These are phyloP conservation scores for Dicrostonyx torquatus DNA, from an alignment of 2,797 vertebrate species.

Conservation along the genomic window DNA sequence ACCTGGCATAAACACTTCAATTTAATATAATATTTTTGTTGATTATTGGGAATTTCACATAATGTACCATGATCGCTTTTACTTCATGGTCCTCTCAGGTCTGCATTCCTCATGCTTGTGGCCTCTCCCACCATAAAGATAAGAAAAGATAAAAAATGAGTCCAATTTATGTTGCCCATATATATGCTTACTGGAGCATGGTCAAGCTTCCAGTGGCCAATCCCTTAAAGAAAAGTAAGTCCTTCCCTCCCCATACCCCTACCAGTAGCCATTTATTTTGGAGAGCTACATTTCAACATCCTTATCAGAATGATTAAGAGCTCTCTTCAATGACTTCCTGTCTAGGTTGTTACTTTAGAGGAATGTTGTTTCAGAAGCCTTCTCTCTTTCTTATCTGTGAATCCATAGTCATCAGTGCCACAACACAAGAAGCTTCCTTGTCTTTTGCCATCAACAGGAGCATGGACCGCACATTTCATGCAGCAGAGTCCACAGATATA, in stretches of 20 bases:
- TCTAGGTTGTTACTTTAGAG: background rate
- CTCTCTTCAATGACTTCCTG: background rate
- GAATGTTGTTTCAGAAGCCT: background rate
- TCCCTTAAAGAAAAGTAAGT: background rate
- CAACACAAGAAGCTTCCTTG: background rate
- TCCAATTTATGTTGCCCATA: background rate
- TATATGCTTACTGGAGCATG: background rate
- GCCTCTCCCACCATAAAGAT: too few relatives aligned
- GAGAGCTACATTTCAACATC: background rate
- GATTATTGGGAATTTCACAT: background rate
- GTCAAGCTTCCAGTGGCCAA: background rate
- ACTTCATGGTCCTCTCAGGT: background rate
- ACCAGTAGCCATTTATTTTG: background rate
- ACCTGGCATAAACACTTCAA: background rate
- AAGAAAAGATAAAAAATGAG: background rate
- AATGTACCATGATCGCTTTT: background rate
- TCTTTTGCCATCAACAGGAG: background rate
- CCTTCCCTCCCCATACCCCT: background rate
- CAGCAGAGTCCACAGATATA: background rate
- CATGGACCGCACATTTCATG: background rate
- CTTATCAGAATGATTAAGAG: conserved; percentile 71
- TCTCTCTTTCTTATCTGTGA: background rate
- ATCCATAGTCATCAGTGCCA: background rate
- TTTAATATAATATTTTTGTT: background rate
- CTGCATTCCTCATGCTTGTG: background rate